These are phyloP conservation scores for Rhaphigaster nebulosa DNA, from an alignment of 2,888 invertebrate species.

Conservation along the genomic window DNA sequence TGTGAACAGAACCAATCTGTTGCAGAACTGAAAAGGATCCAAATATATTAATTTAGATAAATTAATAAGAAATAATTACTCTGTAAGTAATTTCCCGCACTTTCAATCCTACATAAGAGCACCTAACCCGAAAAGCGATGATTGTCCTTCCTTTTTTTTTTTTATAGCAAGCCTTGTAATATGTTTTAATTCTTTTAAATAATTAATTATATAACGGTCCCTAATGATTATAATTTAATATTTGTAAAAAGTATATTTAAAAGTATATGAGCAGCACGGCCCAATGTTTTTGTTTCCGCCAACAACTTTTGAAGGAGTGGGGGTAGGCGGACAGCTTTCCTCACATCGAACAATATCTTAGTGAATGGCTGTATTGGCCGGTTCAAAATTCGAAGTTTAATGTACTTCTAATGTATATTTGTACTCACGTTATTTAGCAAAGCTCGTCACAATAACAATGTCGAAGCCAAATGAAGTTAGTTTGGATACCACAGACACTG, in stretches of 20 bases:
- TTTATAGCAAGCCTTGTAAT: not conserved
- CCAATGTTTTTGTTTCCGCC: not conserved
- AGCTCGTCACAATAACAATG: not conserved
- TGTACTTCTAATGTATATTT: not conserved
- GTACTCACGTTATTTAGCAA: not conserved
- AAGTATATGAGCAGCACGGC: not conserved
- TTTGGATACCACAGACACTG: conserved; percentile 31
- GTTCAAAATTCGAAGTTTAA: not conserved
- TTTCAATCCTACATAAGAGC: not conserved
- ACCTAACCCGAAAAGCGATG: not conserved
- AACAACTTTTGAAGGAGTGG: not conserved
- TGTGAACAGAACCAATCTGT: not conserved
- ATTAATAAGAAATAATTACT: not conserved
- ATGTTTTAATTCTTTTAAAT: not conserved
- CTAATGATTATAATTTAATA: not conserved
- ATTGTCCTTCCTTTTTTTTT: not conserved
- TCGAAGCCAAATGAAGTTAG: conserved; percentile 39
- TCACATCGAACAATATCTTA: not conserved
- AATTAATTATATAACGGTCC: not conserved
- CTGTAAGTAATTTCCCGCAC: not conserved
- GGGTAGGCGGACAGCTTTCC: conserved; percentile 13
- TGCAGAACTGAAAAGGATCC: not conserved
- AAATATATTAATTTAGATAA: not conserved
- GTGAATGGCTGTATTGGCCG: conserved; percentile 33
- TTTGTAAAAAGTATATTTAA: not conserved